These are phyloP conservation scores for Merops nubicus DNA, from an alignment of 2,113 vertebrate species.

Conservation along the genomic window DNA sequence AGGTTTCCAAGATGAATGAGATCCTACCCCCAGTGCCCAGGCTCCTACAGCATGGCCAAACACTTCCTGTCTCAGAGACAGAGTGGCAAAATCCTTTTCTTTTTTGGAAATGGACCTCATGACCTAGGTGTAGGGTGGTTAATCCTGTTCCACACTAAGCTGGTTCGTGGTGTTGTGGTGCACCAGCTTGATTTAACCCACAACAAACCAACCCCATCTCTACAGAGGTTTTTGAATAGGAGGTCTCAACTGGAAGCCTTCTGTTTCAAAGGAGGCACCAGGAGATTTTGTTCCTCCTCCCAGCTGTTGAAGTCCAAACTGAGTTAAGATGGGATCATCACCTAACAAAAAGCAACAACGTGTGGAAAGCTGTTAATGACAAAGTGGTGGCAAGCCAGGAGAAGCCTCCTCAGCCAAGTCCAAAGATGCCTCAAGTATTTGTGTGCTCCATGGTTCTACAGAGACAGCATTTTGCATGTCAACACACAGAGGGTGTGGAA, in stretches of 20 bases:
- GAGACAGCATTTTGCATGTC: conserved; percentile 6
- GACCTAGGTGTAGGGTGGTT: not conserved
- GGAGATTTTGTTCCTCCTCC: not conserved
- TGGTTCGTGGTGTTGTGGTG: not conserved
- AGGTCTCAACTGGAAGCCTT: not conserved
- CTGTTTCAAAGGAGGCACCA: not conserved
- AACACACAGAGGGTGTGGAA: too few species aligned
- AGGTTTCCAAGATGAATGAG: not conserved
- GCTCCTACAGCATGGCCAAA: not conserved
- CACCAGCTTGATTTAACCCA: not conserved
- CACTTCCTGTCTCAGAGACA: not conserved
- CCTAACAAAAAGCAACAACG: not conserved
- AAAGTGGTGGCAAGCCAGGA: not conserved
- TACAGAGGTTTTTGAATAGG: not conserved
- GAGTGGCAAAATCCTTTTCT: not conserved
- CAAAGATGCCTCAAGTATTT: not conserved
- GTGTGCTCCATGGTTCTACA: not conserved
- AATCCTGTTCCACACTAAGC: conserved; percentile 1
- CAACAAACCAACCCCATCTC: not conserved
- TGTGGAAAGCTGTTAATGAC: not conserved
- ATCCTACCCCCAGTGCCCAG: not conserved
- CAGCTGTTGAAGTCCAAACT: not conserved
- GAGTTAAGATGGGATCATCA: not conserved
- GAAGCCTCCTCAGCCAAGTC: not conserved
- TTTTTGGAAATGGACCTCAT: not conserved